These are phyloP conservation scores for Psilopsiagon aymara DNA, from an alignment of 2,113 vertebrate species.

Conservation along the genomic window DNA sequence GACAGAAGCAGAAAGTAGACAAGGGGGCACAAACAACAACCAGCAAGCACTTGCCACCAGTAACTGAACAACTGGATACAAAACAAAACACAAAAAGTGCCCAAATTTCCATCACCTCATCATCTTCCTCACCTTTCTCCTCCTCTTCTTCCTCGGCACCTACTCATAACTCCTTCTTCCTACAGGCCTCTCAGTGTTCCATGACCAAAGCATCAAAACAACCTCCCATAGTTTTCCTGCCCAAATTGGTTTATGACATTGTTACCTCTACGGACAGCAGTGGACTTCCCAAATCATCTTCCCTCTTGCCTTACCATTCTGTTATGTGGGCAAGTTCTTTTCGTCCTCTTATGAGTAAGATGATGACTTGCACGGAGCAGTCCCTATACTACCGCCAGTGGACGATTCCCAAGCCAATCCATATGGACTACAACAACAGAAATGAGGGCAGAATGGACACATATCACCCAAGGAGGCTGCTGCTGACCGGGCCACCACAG, in stretches of 20 bases:
- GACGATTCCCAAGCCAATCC: slow-evolving; percentile 88
- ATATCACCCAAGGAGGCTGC: slow-evolving; percentile 93
- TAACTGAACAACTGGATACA: slow-evolving; percentile 53
- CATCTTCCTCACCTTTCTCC: slow-evolving; percentile 70
- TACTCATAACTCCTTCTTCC: slow-evolving; percentile 44
- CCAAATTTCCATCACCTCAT: slow-evolving; percentile 38
- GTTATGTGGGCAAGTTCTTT: slow-evolving; percentile 95
- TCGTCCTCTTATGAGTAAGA: slow-evolving; percentile 92
- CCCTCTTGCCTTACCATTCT: slow-evolving; percentile 90
- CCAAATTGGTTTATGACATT: slow-evolving; percentile 89
- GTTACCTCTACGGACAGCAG: slow-evolving; percentile 87
- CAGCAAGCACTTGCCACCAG: slow-evolving; percentile 50
- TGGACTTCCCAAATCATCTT: slow-evolving; percentile 91
- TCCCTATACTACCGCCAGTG: slow-evolving; percentile 97
- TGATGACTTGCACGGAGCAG: slow-evolving; percentile 97
- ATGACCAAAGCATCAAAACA: slow-evolving; percentile 85
- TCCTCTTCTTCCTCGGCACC: slow-evolving; percentile 81
- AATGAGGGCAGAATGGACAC: slow-evolving; percentile 86
- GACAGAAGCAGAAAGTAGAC: slow-evolving; percentile 32
- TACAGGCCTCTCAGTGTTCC: slow-evolving; percentile 83
- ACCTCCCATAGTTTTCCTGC: slow-evolving; percentile 90
- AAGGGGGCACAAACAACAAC: slow-evolving; percentile 25
- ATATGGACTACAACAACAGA: slow-evolving; percentile 93
- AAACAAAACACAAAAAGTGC: slow-evolving; percentile 50
- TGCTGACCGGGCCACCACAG: slow-evolving; percentile 97